Evolutionary conservation across 2,888 invertebrate genomes (phyloP), one percentile per base, ranked within the genome.

Genomic region (Nymphalis c-album): DNA sequence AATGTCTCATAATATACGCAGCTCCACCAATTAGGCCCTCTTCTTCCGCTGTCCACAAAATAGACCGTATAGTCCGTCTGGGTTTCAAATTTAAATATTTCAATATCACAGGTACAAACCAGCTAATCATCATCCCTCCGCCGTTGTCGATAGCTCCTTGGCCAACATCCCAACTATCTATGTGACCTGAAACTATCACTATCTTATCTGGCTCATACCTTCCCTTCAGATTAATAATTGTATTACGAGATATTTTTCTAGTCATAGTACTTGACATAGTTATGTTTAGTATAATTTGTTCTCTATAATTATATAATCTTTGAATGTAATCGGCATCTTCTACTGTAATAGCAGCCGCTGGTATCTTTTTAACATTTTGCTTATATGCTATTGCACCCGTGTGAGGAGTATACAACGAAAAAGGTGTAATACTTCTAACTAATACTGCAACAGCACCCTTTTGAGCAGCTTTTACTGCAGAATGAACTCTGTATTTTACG

Each of bases 161-260:
- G 3, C 97, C 97, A 18, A 97, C 96, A 84, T 97, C 97, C 97
- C 97, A 97, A 80, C 96, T 96, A 79, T 97, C 97, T 51, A 97
- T 91, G 80, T 97, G 97, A 8, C 97, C 97, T 7, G 96, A 96
- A 50, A 97, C 94, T 7, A 97, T 90, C 0, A 97, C 96, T 0
- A 95, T 87, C 76, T 88, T 87, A 26, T 91, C 85, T 22, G 87
- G 85, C 50, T 82, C 20, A 8, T 77, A 74, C 13, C 79, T 81
- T 0, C 96, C 96, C 76, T 82, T 86, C 17, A 96, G 88, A 85
- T 97, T 96, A 1, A 94, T 94, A 8, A 97, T 85, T 0, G 95
- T 94, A 82, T 97, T 97, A 71, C 96, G 92, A 0, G 97, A 96
- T 10, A 83, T 87, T 18, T 88, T 92, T 0, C 92, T 87, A 1